Evolutionary conservation across 2,113 vertebrate species (phyloP).

Genomic region (Equus quagga): DNA sequence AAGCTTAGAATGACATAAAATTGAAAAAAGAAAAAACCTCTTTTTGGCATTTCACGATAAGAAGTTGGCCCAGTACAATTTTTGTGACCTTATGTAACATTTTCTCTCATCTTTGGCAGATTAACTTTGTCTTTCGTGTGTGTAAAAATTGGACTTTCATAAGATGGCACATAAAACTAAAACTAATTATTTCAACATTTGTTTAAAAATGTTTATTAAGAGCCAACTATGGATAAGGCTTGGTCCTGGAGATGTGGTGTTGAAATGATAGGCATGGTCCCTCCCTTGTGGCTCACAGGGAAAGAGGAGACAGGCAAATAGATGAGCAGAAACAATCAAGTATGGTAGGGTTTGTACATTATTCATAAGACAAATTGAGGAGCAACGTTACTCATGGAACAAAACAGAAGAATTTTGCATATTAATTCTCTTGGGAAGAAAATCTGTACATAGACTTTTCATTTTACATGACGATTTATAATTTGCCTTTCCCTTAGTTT

Average conservation of each 20-base stretch:
- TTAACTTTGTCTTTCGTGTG: constrained; percentile 23
- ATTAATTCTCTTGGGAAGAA: background rate
- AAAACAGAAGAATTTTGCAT: background rate
- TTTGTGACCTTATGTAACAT: constrained; percentile 25
- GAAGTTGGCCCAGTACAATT: background rate
- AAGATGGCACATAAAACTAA: constrained; percentile 49
- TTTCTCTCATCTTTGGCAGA: constrained; percentile 35
- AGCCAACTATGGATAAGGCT: background rate
- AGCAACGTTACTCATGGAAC: background rate
- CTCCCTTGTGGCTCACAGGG: background rate
- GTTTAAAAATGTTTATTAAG: constrained; percentile 31
- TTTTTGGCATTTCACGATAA: constrained; percentile 22
- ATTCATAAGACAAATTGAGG: background rate
- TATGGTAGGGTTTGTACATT: background rate
- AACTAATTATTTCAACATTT: constrained; percentile 4
- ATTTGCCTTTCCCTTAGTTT: constrained; percentile 27
- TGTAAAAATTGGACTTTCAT: background rate
- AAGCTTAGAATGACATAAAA: background rate
- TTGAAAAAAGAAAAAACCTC: background rate
- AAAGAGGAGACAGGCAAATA: background rate
- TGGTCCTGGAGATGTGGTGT: background rate
- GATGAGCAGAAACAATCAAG: background rate
- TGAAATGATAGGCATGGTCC: background rate
- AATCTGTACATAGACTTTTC: background rate
- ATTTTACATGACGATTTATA: background rate